Evolutionary conservation across 2,113 vertebrate genomes (phyloP), one percentile per base, ranked within the genome.

Genomic region (Corydoras sp.): DNA sequence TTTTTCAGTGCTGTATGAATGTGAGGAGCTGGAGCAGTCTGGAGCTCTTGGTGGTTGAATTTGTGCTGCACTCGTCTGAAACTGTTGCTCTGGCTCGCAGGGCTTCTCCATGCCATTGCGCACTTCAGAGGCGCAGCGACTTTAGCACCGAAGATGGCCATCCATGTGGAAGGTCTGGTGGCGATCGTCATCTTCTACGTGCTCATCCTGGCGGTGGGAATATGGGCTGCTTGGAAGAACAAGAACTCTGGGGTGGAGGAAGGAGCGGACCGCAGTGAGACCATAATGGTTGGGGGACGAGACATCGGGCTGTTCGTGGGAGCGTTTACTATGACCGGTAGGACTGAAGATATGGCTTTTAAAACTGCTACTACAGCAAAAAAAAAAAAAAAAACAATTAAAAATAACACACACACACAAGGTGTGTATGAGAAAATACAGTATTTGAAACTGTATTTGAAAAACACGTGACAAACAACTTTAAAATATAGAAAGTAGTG

Each of bases 151-250:
- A 92, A 83, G 61, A 91, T 91, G 96, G 83, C 92, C 86, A 94
- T 99, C 87, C 95, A 98, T 64, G 88, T 89, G 61, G 97, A 95
- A 80, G 97, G 97, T 69, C 87, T 99, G 73, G 89, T 96, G 82
- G 96, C 96, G 59, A 98, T 99, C 79, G 87, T 94, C 76, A 30
- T 97, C 43, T 99, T 99, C 87, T 99, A 99, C 81, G 71, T 97
- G 53, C 89, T 95, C 31, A 99, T 99, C 78, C 86, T 99, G 69
- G 77, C 90, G 58, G 96, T 99, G 81, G 97, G 97, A 61, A 98
- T 99, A 86, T 99, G 97, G 97, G 97, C 97, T 73, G 94, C 97
- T 68, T 97, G 96, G 96, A 98, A 93, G 87, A 99, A 95, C 87
- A 98, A 98, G 81, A 93, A 95, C 87, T 91, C 90, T 0, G 86